A percentile compares a stretch with the other conserved stretches of the same genome.
phyloP scores from a whole-genome alignment of 2,797 vertebrate species.

The Poecilia picta region DNA sequence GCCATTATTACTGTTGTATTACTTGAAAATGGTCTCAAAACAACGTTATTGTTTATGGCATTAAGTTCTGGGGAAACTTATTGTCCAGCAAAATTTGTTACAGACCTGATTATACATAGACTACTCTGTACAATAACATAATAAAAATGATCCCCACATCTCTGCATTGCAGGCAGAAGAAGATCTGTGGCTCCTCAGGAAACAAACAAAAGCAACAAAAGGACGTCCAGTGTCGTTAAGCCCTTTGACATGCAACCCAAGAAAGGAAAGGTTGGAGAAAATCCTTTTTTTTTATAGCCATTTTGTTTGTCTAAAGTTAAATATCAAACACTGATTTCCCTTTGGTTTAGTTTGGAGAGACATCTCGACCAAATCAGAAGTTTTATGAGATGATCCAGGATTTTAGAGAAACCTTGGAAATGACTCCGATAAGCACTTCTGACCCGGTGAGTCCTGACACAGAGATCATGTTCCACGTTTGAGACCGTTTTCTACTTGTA shows the following conservation, averaged over 20 bases:
- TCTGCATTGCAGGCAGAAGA: constrained; percentile 77
- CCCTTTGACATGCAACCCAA: constrained; percentile 83
- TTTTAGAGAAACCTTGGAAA: constrained; percentile 88
- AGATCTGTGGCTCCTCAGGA: constrained; percentile 84
- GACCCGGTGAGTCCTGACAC: constrained; percentile 83
- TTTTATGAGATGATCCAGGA: constrained; percentile 95
- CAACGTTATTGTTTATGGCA: no score
- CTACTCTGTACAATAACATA: not conserved
- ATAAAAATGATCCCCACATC: not conserved
- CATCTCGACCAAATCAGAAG: constrained; percentile 89
- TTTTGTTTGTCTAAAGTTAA: not conserved
- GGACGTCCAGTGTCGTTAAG: constrained; percentile 84
- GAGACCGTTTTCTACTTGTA: not conserved
- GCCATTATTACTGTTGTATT: no score
- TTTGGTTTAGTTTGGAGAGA: constrained; percentile 84
- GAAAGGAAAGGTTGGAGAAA: constrained; percentile 85
- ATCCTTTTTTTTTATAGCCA: not conserved
- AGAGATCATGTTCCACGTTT: fast-evolving
- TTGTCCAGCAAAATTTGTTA: no score
- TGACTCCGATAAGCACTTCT: constrained; percentile 78
- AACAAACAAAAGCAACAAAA: constrained; percentile 86
- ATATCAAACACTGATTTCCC: not conserved
- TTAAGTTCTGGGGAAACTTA: no score
- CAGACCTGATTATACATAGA: no score
- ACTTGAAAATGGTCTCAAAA: no score